Conservation (phyloP, 2,797 vertebrate species). For the Taeniopygia guttata region DNA sequence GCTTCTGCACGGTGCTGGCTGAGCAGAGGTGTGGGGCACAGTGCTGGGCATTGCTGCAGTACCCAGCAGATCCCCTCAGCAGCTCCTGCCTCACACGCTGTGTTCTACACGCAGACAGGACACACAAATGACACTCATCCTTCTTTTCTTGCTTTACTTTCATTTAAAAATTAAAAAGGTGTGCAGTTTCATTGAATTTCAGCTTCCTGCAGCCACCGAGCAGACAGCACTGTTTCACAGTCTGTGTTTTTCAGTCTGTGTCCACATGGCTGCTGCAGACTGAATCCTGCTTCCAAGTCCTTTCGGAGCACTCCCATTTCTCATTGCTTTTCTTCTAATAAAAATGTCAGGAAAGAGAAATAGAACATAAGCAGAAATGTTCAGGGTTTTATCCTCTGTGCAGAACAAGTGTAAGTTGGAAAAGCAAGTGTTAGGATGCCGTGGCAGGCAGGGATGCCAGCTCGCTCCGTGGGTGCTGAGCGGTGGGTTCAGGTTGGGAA, state of each 20-base stretch:
- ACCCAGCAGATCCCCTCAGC: rapidly evolving
- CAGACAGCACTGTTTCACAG: not conserved
- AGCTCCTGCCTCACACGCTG: rapidly evolving
- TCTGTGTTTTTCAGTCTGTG: not conserved
- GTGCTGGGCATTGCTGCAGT: not conserved
- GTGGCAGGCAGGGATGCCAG: not conserved
- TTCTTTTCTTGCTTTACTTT: not conserved
- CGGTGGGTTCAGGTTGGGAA: rapidly evolving
- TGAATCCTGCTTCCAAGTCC: not conserved
- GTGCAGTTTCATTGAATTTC: not conserved
- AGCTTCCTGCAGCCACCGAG: not conserved
- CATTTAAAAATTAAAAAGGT: not conserved
- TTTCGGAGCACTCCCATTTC: not conserved
- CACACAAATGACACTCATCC: not conserved
- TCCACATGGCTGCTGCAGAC: not conserved
- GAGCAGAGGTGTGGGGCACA: not conserved
- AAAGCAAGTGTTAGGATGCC: not conserved
- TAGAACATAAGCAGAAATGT: not conserved
- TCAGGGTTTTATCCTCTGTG: not conserved
- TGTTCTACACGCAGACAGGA: rapidly evolving
- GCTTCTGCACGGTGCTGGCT: not conserved
- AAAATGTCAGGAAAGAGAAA: not conserved
- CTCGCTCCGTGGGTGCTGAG: rapidly evolving
- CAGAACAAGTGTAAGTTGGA: not conserved
- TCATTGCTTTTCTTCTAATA: not conserved